Conservation (phyloP, 2,113 vertebrate species). For the Dicentrarchus labrax region DNA sequence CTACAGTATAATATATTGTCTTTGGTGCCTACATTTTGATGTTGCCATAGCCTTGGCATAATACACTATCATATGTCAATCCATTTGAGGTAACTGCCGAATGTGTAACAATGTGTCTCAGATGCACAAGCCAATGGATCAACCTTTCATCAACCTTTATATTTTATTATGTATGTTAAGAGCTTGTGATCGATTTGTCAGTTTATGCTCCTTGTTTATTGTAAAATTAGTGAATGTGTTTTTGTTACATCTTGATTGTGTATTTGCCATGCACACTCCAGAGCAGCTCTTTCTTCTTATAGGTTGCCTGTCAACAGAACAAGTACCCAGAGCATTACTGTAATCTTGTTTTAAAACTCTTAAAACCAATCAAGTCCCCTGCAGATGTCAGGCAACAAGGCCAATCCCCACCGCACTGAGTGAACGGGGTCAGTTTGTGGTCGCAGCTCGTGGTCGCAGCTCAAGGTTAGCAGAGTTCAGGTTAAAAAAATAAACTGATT, state of each 20-base stretch:
- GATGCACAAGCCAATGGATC: constrained; percentile 20
- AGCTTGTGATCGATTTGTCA: constrained; percentile 19
- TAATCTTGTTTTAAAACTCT: constrained; percentile 78
- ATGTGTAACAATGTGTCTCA: constrained; percentile 13
- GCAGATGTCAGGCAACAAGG: constrained; percentile 67
- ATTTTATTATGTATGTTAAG: constrained; percentile 12
- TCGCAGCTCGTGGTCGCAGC: background rate
- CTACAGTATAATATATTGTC: constrained; percentile 31
- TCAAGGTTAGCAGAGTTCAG: constrained; percentile 3
- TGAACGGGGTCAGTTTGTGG: constrained; percentile 23
- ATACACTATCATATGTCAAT: constrained; percentile 42
- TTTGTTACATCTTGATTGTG: constrained; percentile 20
- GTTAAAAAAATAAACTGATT: background rate
- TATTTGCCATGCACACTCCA: constrained; percentile 57
- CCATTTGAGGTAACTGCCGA: constrained; percentile 33
- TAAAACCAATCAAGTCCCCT: constrained; percentile 67
- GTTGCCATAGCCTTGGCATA: constrained; percentile 70
- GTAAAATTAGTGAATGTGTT: constrained; percentile 28
- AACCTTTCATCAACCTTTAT: background rate
- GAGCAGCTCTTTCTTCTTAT: constrained; percentile 67
- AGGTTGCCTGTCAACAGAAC: constrained; percentile 67
- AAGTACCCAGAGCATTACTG: constrained; percentile 66
- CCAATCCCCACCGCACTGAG: constrained; percentile 49
- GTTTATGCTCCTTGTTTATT: constrained; percentile 14
- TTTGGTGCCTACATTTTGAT: constrained; percentile 76